phyloP scores from a whole-genome alignment of 2,113 vertebrate genomes.

The Pelvicachromis taeniatus region DNA sequence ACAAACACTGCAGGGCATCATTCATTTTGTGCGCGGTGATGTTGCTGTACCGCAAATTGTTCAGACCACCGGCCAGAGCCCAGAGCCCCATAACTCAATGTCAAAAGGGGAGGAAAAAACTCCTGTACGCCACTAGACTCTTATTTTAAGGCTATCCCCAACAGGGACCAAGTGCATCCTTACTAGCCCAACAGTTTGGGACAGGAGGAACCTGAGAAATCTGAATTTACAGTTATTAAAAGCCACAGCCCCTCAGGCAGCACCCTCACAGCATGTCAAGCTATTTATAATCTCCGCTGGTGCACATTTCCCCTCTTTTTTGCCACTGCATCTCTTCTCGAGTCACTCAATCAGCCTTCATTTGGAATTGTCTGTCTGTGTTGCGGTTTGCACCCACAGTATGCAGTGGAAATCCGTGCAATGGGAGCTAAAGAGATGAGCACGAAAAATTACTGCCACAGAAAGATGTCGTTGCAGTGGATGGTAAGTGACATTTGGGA shows the following conservation, averaged over 20 bases:
- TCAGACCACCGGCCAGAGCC: conserved; percentile 77
- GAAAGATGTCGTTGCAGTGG: conserved; percentile 19
- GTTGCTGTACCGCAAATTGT: conserved; percentile 76
- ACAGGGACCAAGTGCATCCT: conserved; percentile 63
- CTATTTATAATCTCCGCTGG: conserved; percentile 61
- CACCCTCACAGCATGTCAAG: conserved; percentile 47
- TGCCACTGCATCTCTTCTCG: conserved; percentile 47
- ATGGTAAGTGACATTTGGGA: conserved; percentile 25
- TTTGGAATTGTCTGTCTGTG: conserved; percentile 57
- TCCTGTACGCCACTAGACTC: conserved; percentile 48
- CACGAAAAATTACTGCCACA: conserved; percentile 20
- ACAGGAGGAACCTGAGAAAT: conserved; percentile 54
- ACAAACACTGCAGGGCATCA: conserved; percentile 77
- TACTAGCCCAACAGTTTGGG: conserved; percentile 48
- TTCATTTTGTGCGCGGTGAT: conserved; percentile 72
- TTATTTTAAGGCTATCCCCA: conserved; percentile 71
- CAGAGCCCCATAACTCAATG: conserved; percentile 78
- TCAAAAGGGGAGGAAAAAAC: conserved; percentile 67
- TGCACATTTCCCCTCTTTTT: conserved; percentile 39
- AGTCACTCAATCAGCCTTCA: conserved; percentile 59
- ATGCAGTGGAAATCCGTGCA: conserved; percentile 55
- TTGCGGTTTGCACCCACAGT: conserved; percentile 45
- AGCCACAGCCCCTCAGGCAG: conserved; percentile 56
- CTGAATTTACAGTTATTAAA: conserved; percentile 72
- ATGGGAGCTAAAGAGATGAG: conserved; percentile 17